Evolutionary conservation across 2,113 vertebrate genomes (phyloP).

Genomic region (Axis porcinus): DNA sequence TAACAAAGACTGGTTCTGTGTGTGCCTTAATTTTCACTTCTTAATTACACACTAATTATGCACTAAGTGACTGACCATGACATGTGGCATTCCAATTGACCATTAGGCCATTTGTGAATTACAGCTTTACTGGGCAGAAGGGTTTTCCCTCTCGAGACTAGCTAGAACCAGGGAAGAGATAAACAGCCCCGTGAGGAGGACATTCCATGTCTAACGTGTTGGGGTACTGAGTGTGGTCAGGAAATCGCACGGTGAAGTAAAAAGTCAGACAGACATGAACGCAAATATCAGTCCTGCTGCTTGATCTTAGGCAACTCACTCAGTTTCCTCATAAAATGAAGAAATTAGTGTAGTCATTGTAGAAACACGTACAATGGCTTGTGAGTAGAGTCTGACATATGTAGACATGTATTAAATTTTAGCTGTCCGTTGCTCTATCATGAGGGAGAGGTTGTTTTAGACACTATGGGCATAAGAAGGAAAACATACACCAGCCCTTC

Average conservation of each 20-base stretch:
- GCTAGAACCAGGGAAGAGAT: neutral
- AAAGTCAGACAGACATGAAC: neutral
- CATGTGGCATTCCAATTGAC: neutral
- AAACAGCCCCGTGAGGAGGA: neutral
- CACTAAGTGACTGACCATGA: neutral
- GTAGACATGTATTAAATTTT: neutral
- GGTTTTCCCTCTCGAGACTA: neutral
- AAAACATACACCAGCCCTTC: neutral
- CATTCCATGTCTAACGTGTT: neutral
- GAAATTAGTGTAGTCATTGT: neutral
- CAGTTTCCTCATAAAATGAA: neutral
- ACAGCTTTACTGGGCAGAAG: neutral
- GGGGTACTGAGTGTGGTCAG: neutral
- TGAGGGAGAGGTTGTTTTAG: neutral
- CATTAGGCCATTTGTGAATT: neutral
- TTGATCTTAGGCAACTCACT: neutral
- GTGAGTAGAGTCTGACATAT: neutral
- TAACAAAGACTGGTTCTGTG: neutral
- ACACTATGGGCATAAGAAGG: neutral
- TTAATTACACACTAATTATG: constrained; percentile 26
- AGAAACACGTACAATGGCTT: neutral
- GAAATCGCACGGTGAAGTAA: neutral
- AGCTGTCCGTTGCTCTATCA: neutral
- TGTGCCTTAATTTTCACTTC: constrained; percentile 1
- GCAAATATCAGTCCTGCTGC: neutral